Conservation (phyloP, 2,113 vertebrate genomes). For the Saccopteryx bilineata region DNA sequence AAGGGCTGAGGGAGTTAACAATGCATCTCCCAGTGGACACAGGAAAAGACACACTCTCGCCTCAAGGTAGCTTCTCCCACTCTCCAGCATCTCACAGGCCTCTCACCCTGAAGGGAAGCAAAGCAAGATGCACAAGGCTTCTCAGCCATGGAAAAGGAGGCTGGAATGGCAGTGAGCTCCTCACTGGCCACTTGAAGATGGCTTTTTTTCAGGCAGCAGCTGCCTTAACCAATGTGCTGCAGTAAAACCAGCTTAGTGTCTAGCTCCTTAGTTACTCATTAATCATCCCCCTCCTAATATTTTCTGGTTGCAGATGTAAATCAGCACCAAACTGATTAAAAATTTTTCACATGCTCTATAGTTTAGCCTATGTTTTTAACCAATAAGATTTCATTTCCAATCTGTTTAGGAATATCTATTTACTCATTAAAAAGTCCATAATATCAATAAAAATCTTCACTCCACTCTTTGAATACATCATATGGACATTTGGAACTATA, state of each 20-base stretch:
- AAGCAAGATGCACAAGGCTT: conserved; percentile 10
- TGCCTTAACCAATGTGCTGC: neutral
- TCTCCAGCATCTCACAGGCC: conserved; percentile 12
- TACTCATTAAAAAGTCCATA: conserved; percentile 4
- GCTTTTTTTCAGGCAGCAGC: neutral
- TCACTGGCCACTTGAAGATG: neutral
- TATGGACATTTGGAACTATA: neutral
- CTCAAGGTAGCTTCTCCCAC: conserved; percentile 69
- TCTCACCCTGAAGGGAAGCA: conserved; percentile 44
- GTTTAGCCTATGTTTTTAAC: conserved; percentile 15
- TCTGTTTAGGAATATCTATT: conserved; percentile 4
- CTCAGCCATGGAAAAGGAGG: neutral
- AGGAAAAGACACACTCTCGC: conserved; percentile 27
- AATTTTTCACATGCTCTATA: neutral
- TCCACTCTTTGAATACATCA: neutral
- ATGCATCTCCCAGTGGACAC: conserved; percentile 74
- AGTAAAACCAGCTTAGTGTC: neutral
- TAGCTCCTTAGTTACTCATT: neutral
- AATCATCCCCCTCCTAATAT: conserved; percentile 1
- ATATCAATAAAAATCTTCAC: conserved; percentile 4
- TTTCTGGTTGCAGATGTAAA: neutral
- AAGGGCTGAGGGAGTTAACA: conserved; percentile 47
- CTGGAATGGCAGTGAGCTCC: conserved; percentile 47
- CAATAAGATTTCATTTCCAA: neutral
- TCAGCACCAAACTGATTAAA: neutral